Evolutionary conservation across 2,113 vertebrate species (phyloP), one percentile per base, ranked within the genome.

Genomic region (Vicugna pacos): DNA sequence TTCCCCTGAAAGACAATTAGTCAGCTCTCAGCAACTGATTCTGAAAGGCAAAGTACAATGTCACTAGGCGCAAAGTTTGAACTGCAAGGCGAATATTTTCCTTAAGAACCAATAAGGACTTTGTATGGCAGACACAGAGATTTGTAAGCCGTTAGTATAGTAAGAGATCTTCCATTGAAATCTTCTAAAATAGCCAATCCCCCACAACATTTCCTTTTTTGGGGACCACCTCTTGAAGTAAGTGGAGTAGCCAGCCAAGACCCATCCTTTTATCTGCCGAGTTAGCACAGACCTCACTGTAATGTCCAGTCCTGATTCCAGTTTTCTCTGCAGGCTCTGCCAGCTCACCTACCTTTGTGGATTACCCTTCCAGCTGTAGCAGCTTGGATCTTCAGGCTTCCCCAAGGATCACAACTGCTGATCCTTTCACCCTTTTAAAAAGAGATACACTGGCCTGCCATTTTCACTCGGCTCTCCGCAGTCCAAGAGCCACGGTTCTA

Each of bases 31-130:
- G 62, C 69, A 84, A 67, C 60, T 56, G 17, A 80, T 32, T n/a
- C 48, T 19, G 72, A 73, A 70, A 79, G n/a, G 54, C 10, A 32
- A 11, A 65, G 30, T 8, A 50, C 38, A 62, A 16, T 9, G 6
- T 85, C 54, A 20, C 7, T 19, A 79, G 15, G 83, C 60, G n/a
- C 95, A 75, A 64, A 93, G 95, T 84, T 79, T 96, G 89, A 79
- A 54, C 46, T 28, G 15, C 80, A 82, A 89, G 72, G 70, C 48
- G 52, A 56, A 89, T 24, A 38, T 22, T 88, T 77, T 77, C 76
- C 42, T 77, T 81, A 26, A 76, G 88, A 95, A 52, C 70, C 26
- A 58, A 38, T 32, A 26, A 46, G 46, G 22, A 60, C 46, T 54
- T 65, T 46, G 15, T 7, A 2, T 7, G 38, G 52, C 69, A 9